Percentiles rank a stretch among this genome's conserved stretches.
Conservation (phyloP, 1,140 invertebrate genomes). For the Ptiloglossa arizonensis region DNA sequence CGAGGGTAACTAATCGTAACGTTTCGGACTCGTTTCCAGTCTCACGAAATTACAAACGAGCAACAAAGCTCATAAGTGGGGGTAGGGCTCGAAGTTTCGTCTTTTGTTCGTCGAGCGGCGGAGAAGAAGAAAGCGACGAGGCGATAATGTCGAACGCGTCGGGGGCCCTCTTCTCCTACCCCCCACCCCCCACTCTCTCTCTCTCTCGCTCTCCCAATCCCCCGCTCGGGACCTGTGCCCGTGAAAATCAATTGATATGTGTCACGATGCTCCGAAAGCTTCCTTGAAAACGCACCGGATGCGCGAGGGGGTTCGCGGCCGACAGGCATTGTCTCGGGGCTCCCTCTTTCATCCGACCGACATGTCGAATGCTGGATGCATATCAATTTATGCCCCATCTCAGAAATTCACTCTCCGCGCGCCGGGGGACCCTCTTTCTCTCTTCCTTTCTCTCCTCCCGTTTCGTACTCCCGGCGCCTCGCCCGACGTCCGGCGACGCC, state of each 20-base stretch:
- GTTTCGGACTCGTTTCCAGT: no score
- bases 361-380: conserved; percentile 76
- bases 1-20: no score
- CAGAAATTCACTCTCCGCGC: conserved; percentile 64
- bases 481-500: conserved; percentile 45
- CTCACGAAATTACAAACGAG: no score
- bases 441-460: conserved; percentile 51
- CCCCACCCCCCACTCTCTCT: no score
- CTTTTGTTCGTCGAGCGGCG: conserved; percentile 5
- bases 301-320: conserved; percentile 69
- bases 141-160: conserved; percentile 56
- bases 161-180: no score
- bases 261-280: conserved; percentile 71
- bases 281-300: conserved; percentile 79
- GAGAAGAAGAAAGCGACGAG: not conserved
- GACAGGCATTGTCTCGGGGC: conserved; percentile 74
- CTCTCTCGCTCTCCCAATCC: no score
- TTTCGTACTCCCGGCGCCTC: conserved; percentile 46
- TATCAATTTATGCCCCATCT: conserved; percentile 73
- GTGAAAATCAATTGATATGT: conserved; percentile 80
- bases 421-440: conserved; percentile 30
- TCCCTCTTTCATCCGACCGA: conserved; percentile 78
- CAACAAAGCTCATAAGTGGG: no score
- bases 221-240: conserved; percentile 51
- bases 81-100: conserved; percentile 44